phyloP scores from a whole-genome alignment of 2,888 invertebrate species.

The Drosophila kokeensis region DNA sequence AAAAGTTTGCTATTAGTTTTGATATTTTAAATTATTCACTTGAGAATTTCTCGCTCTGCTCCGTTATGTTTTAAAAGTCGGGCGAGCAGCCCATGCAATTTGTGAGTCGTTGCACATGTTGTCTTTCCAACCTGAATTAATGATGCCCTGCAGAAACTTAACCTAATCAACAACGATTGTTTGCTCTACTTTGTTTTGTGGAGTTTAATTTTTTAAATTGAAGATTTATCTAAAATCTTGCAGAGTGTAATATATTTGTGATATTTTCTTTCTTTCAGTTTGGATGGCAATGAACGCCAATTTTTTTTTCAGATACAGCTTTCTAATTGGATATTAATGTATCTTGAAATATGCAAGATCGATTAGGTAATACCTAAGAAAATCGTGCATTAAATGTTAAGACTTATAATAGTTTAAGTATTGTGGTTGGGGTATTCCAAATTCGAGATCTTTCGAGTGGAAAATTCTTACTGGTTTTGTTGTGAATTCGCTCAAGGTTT shows the following conservation, averaged over 20 bases:
- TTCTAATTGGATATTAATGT: neutral
- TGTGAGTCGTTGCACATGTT: neutral
- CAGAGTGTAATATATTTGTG: neutral
- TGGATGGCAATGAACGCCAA: neutral
- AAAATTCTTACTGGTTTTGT: neutral
- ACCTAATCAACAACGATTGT: neutral
- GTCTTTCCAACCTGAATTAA: neutral
- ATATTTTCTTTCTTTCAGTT: no score
- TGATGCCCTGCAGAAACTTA: neutral
- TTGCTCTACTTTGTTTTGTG: neutral
- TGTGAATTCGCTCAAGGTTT: neutral
- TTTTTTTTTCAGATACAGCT: neutral
- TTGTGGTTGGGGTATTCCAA: neutral
- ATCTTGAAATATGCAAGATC: neutral
- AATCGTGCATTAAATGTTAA: neutral
- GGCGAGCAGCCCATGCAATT: no score
- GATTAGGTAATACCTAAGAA: neutral
- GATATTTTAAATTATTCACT: constrained; percentile 61
- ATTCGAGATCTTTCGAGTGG: neutral
- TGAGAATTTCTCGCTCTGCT: constrained; percentile 37
- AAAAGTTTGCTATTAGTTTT: constrained; percentile 58
- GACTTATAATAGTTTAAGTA: neutral
- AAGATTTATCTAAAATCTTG: neutral
- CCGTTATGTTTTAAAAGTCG: constrained; percentile 51
- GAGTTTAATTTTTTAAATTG: neutral